phyloP scores from a whole-genome alignment of 1,140 invertebrate genomes.

The Campodea augens region DNA sequence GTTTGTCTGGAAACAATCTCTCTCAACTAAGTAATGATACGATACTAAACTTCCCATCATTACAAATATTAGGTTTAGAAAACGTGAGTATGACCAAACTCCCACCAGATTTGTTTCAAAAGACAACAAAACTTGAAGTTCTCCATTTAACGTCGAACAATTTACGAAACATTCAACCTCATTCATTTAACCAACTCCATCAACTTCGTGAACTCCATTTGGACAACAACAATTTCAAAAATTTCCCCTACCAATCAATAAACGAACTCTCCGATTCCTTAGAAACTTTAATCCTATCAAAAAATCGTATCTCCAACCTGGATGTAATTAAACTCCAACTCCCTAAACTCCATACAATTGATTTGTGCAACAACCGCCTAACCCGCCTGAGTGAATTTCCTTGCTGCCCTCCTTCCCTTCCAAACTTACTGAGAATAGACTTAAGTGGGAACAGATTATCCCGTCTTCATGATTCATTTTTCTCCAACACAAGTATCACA shows the following conservation, averaged over 20 bases:
- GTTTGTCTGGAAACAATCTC: constrained; percentile 57
- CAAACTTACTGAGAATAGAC: constrained; percentile 46
- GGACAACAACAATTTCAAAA: constrained; percentile 45
- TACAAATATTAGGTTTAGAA: constrained; percentile 48
- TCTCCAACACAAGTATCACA: constrained; percentile 39
- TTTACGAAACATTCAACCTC: constrained; percentile 13
- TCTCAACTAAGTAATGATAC: constrained; percentile 32
- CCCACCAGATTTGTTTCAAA: constrained; percentile 39
- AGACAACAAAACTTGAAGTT: constrained; percentile 18
- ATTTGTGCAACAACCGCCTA: constrained; percentile 53
- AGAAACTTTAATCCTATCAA: constrained; percentile 32
- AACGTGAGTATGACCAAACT: constrained; percentile 41
- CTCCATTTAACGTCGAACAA: constrained; percentile 20
- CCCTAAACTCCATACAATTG: constrained; percentile 46
- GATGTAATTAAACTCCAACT: constrained; percentile 57
- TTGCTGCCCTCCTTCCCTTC: constrained; percentile 48
- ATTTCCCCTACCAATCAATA: constrained; percentile 55
- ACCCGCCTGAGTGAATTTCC: constrained; percentile 37
- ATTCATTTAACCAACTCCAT: constrained; percentile 15
- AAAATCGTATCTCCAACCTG: constrained; percentile 46
- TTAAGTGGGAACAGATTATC: constrained; percentile 50
- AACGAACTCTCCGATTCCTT: constrained; percentile 32
- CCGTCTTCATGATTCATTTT: constrained; percentile 62
- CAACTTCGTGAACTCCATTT: constrained; percentile 55
- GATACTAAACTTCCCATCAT: constrained; percentile 41